Conservation (phyloP, 1,140 invertebrate species). For the Papilio polytes region DNA sequence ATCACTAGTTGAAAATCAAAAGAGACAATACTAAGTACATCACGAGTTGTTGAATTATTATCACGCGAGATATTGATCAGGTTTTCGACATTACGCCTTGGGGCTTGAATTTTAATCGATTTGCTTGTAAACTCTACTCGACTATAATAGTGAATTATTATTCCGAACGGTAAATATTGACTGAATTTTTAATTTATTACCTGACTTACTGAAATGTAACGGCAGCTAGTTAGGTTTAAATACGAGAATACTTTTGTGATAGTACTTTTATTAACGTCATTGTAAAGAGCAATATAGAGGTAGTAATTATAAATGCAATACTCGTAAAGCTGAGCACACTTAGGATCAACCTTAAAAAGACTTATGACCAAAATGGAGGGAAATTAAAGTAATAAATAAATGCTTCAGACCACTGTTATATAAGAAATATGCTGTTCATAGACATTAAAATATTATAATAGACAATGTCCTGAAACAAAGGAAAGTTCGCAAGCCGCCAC, state of each 20-base stretch:
- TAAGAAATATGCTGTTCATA: background rate
- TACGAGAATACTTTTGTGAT: background rate
- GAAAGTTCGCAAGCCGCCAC: constrained; percentile 29
- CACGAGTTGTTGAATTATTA: constrained; percentile 40
- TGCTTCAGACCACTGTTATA: background rate
- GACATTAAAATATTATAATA: background rate
- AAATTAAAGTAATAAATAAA: no score
- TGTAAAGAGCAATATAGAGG: no score
- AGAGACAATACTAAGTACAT: constrained; percentile 40
- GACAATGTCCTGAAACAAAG: constrained; percentile 31
- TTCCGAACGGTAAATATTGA: constrained; percentile 18
- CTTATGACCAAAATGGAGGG: no score
- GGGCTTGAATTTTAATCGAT: constrained; percentile 37
- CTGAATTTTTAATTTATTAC: constrained; percentile 24
- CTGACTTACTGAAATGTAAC: background rate
- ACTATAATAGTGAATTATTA: constrained; percentile 23
- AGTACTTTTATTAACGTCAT: no score
- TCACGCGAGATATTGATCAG: constrained; percentile 39
- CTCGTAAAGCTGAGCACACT: no score
- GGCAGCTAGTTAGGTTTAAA: background rate
- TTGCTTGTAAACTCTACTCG: constrained; percentile 28
- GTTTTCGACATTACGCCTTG: constrained; percentile 32
- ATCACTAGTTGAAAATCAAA: constrained; percentile 40
- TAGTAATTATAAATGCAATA: no score
- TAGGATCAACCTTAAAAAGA: no score